Percentiles rank a stretch among this genome's conserved stretches.
Evolutionary conservation across 2,888 invertebrate species (phyloP).

Genomic region (Sinhomidia bicolor): DNA sequence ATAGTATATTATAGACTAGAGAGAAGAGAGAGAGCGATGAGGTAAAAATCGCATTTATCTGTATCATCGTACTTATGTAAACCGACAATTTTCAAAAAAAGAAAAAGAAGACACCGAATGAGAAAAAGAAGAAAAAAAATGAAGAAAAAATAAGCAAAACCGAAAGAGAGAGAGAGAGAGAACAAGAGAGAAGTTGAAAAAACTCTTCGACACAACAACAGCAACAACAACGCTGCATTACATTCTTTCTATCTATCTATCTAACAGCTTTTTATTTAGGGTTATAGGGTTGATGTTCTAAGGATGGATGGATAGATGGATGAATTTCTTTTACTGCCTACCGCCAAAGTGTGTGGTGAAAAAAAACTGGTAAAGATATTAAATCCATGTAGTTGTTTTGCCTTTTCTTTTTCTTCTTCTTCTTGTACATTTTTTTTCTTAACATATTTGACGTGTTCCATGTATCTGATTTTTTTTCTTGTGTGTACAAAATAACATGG

Average conservation of each 20-base stretch:
- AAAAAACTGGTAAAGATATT: conserved; percentile 68
- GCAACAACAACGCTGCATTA: conserved; percentile 41
- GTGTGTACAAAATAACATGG: too few species aligned
- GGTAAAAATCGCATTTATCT: conserved; percentile 69
- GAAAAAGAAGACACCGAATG: conserved; percentile 49
- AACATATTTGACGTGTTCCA: conserved; percentile 39
- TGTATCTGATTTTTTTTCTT: conserved; percentile 14
- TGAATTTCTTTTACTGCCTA: conserved; percentile 67
- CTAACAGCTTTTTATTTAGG: too few species aligned
- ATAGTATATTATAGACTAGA: too few species aligned
- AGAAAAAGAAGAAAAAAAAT: conserved; percentile 29
- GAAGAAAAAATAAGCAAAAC: conserved; percentile 47
- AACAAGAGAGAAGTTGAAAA: conserved; percentile 48
- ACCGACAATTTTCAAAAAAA: conserved; percentile 58
- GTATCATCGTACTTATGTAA: conserved; percentile 57
- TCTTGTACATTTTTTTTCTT: conserved; percentile 23
- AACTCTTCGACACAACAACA: too few species aligned
- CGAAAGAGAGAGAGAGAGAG: conserved; percentile 26
- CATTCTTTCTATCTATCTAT: too few species aligned
- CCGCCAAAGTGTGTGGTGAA: conserved; percentile 64
- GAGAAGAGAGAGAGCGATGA: conserved; percentile 12
- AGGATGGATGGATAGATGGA: conserved; percentile 68
- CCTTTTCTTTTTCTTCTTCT: conserved; percentile 27
- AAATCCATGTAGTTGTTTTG: conserved; percentile 63
- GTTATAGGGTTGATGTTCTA: conserved; percentile 59